Conservation (phyloP, 2,797 vertebrate genomes). For the Mormyrus hasselquistii region DNA sequence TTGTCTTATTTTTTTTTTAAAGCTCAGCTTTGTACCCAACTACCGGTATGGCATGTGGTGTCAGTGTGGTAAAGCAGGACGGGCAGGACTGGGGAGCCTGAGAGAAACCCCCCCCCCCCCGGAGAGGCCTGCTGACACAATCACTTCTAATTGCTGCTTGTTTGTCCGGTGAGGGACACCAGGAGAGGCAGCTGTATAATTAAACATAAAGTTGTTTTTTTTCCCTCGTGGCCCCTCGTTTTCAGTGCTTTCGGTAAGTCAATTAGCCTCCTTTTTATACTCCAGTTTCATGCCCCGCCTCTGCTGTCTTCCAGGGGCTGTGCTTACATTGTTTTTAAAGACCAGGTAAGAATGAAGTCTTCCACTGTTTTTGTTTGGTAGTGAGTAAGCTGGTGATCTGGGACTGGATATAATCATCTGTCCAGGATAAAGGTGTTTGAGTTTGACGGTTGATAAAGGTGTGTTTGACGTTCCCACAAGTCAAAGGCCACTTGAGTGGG, state of each 20-base stretch:
- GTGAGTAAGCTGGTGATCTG: neutral
- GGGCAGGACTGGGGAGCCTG: neutral
- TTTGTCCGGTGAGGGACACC: constrained; percentile 9
- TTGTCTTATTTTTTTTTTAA: neutral
- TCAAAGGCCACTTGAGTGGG: neutral
- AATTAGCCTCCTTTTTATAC: neutral
- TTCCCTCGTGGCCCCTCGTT: neutral
- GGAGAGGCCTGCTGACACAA: constrained; percentile 10
- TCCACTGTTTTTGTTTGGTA: neutral
- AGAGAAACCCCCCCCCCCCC: neutral
- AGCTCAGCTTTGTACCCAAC: neutral
- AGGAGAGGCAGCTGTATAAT: constrained; percentile 23
- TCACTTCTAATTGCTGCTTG: constrained; percentile 22
- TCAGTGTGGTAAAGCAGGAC: neutral
- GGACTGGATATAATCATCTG: neutral
- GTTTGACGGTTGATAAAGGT: neutral
- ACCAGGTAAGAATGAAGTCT: neutral
- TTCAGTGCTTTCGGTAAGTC: neutral
- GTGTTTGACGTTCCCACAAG: neutral
- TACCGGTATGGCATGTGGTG: neutral
- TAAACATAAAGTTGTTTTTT: neutral
- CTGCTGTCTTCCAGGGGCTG: neutral
- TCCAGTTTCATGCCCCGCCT: neutral
- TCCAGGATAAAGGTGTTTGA: neutral
- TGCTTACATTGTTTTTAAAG: neutral